Conservation (phyloP, 2,113 vertebrate genomes). For the Nerophis ophidion region DNA sequence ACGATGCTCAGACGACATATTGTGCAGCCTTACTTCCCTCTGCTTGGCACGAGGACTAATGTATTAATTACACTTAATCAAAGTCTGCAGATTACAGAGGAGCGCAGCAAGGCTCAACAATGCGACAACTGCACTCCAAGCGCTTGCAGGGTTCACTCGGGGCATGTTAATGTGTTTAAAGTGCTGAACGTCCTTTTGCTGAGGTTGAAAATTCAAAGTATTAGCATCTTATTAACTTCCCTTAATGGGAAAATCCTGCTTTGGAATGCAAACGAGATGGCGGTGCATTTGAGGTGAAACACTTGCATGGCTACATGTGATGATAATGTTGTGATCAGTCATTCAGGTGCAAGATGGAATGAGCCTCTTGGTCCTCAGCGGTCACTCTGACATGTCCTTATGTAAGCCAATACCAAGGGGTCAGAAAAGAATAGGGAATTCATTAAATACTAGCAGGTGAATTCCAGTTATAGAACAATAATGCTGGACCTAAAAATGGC, state of each 20-base stretch:
- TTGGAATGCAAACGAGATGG: slow-evolving; percentile 59
- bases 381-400: slow-evolving; percentile 18
- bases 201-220: slow-evolving; percentile 53
- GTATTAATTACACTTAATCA: slow-evolving; percentile 60
- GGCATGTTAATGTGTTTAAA: slow-evolving; percentile 39
- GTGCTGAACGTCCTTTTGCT: slow-evolving; percentile 49
- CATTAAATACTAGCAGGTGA: slow-evolving; percentile 23
- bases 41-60: slow-evolving; percentile 42
- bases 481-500: too few species aligned
- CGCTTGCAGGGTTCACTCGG: slow-evolving; percentile 25
- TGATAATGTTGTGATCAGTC: slow-evolving; percentile 52
- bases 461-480: slow-evolving; percentile 7
- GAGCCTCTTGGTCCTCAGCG: slow-evolving; percentile 14
- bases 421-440: slow-evolving; percentile 25
- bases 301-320: slow-evolving; percentile 35
- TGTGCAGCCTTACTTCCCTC: slow-evolving; percentile 15
- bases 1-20: too few species aligned
- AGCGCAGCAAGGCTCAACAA: slow-evolving; percentile 30
- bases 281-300: slow-evolving; percentile 43
- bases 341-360: slow-evolving; percentile 22
- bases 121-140: slow-evolving; percentile 13
- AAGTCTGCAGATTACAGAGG: slow-evolving; percentile 48
- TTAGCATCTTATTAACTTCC: slow-evolving; percentile 64
- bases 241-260: slow-evolving; percentile 56
- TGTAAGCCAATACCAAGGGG: slow-evolving; percentile 25